Evolutionary conservation across 30 jellyfish, hydroid and myxozoan species (phyloP).

Genomic region (Pseudorhiza aurosa): DNA sequence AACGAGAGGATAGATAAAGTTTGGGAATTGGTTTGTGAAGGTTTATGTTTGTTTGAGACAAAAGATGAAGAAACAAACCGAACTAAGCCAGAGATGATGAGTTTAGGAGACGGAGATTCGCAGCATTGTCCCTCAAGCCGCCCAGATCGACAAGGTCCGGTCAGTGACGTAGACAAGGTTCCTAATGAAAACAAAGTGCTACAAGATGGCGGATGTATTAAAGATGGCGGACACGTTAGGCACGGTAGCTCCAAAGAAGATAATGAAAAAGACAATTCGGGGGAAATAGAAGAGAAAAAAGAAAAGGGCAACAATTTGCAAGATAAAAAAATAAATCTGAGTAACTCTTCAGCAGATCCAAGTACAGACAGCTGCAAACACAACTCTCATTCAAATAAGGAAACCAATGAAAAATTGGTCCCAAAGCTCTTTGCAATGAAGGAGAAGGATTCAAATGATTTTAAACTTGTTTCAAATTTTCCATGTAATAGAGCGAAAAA

Average conservation of each 20-base stretch:
- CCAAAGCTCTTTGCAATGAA: slow-evolving; percentile 18
- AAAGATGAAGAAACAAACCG: background rate
- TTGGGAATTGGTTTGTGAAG: slow-evolving; percentile 64
- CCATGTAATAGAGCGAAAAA: background rate
- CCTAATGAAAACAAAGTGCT: slow-evolving; percentile 26
- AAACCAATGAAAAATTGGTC: slow-evolving; percentile 16
- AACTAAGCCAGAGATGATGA: background rate
- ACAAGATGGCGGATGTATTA: slow-evolving; percentile 68
- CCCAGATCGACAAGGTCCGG: background rate
- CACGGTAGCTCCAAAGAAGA: slow-evolving; percentile 13
- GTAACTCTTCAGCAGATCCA: too few relatives aligned
- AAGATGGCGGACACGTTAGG: slow-evolving; percentile 57
- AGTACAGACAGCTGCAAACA: too few relatives aligned
- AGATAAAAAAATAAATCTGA: too few relatives aligned
- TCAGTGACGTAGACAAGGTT: slow-evolving; percentile 49
- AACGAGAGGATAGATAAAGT: slow-evolving; percentile 35
- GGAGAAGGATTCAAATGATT: background rate
- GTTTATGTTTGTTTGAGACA: slow-evolving; percentile 6
- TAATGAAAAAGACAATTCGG: background rate
- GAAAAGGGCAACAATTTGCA: background rate
- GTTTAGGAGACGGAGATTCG: background rate
- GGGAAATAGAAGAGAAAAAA: background rate
- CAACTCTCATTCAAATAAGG: too few relatives aligned
- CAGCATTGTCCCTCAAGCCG: background rate
- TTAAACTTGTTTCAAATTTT: slow-evolving; percentile 4